phyloP scores from a whole-genome alignment of 2,888 invertebrate species.

The Troides oblongomaculatus region DNA sequence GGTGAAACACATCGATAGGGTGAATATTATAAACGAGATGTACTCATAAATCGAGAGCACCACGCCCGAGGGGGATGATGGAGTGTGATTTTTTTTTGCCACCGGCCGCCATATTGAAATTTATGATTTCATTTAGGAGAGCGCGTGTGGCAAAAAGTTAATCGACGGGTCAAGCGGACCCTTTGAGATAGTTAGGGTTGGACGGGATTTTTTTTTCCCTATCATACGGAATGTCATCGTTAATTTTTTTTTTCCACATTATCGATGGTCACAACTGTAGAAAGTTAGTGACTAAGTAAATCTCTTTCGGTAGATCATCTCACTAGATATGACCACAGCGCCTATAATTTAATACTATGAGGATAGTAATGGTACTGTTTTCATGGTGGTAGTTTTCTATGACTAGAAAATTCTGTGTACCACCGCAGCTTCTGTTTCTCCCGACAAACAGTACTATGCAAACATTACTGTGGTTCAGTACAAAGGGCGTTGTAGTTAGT shows the following conservation, averaged over 20 bases:
- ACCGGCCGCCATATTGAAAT: slow-evolving; percentile 56
- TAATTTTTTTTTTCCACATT: slow-evolving; percentile 14
- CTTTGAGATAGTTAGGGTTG: slow-evolving; percentile 27
- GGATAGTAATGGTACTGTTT: no score
- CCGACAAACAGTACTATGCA: no score
- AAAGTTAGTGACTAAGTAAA: background rate
- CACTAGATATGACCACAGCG: no score
- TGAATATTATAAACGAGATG: slow-evolving; percentile 44
- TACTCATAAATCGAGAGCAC: slow-evolving; percentile 67
- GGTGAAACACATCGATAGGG: no score
- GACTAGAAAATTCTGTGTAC: no score
- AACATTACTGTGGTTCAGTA: no score
- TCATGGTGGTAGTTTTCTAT: no score
- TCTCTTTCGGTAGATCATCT: no score
- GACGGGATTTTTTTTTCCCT: slow-evolving; percentile 14
- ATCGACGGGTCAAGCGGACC: slow-evolving; percentile 51
- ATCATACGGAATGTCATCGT: slow-evolving; percentile 25
- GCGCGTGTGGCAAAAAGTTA: slow-evolving; percentile 68
- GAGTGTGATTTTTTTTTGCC: slow-evolving; percentile 64
- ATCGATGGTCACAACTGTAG: slow-evolving; percentile 2
- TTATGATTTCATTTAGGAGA: slow-evolving; percentile 71
- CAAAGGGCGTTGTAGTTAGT: no score
- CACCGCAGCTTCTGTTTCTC: no score
- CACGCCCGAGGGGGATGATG: slow-evolving; percentile 55
- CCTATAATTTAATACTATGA: no score